phyloP scores from a whole-genome alignment of 2,797 vertebrate species.

The Spinus olivaceus region DNA sequence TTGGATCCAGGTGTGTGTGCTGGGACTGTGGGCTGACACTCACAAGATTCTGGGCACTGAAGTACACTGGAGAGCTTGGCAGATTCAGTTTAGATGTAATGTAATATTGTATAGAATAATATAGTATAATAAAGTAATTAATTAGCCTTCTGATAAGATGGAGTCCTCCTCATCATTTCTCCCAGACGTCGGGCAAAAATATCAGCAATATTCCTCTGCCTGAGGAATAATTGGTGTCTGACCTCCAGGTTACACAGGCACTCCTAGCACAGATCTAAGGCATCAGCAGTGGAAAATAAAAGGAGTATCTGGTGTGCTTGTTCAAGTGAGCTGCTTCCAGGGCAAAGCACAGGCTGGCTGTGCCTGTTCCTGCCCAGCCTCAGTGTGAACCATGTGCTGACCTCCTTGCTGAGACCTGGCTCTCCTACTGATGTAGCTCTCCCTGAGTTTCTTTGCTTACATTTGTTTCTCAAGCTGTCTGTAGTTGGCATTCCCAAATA shows the following conservation, averaged over 20 bases:
- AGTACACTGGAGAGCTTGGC: no score
- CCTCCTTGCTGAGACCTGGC: background rate
- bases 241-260: background rate
- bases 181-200: no score
- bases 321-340: background rate
- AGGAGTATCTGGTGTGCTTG: background rate
- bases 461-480: background rate
- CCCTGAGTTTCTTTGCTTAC: background rate
- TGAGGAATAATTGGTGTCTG: background rate
- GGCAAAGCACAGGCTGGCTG: background rate
- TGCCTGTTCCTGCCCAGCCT: background rate
- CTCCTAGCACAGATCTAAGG: background rate
- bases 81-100: no score
- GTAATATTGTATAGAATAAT: no score
- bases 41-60: no score
- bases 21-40: no score
- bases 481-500: background rate
- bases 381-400: accelerated
- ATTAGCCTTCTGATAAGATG: no score
- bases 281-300: background rate
- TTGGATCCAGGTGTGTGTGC: no score
- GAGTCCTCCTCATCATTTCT: no score
- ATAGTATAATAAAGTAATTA: no score
- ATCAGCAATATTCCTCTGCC: background rate
- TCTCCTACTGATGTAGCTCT: background rate